Base-by-base conservation (phyloP, 2,888 invertebrate genomes). In the Watsonalla binaria region DNA sequence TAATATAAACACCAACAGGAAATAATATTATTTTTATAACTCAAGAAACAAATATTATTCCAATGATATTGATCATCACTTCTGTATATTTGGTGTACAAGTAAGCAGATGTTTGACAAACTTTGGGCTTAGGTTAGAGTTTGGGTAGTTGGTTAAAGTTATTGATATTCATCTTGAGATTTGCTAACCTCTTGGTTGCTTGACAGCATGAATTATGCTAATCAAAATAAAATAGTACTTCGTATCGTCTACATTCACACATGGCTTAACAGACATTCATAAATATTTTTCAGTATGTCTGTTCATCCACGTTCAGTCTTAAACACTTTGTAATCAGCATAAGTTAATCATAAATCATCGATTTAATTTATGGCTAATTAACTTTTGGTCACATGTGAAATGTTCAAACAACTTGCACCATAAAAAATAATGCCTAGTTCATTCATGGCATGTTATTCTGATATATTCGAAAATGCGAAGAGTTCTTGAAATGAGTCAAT, bases 231-330 rank as follows among this genome's bases (percentile, higher is more conserved):
- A 61, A 71, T 67, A 11, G 42, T 42, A 11, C 11, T 55, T 63
- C 63, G 69, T 74, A 75, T 67, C 70, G 65, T 65, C 62, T 59
- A 57, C 57, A 58, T 63, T 56, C 55, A 64, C 63, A 68, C 61
- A 66, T 58, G n/a, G n/a, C n/a, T n/a, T n/a, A 65, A 49, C 60
- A 62, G 62, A 62, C 70, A 73, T 73, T 72, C 70, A 75, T 69
- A 69, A 74, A 72, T 66, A 72, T 37, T 37, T 37, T 37, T 37
- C 6, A 37, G 37, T 37, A 37, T 5, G 8, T 37, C 9, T 37
- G 37, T 37, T 37, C 37, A 8, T 6, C 24, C 2, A 24, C 24
- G 4, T 24, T 24, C 24, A 1, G 4, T 24, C 24, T 24, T 24
- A 24, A 24, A 24, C 24, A 24, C 24, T 24, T 24, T 24, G 4